Conservation (phyloP, 2,113 vertebrate genomes). For the Romanogobio albipinnatus region DNA sequence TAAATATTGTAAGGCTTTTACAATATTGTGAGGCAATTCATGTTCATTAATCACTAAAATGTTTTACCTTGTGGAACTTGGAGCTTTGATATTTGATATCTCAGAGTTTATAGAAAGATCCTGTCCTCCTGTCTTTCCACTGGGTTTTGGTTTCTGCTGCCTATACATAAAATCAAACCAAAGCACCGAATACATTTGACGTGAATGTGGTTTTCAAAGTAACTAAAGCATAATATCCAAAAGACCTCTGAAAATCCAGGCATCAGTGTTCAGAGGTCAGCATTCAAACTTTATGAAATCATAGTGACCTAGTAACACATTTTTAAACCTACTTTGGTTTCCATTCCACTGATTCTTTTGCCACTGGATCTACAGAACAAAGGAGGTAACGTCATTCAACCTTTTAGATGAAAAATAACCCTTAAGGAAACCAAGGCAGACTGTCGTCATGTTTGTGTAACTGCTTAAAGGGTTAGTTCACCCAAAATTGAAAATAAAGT, state of each 20-base stretch:
- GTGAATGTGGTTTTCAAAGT: neutral
- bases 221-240: neutral
- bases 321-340: slow-evolving; percentile 45
- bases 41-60: neutral
- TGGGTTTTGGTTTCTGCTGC: slow-evolving; percentile 3
- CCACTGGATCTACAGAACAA: slow-evolving; percentile 36
- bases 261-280: neutral
- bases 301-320: neutral
- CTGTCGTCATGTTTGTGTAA: neutral
- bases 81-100: neutral
- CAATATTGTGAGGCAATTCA: neutral
- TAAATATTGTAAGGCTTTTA: neutral
- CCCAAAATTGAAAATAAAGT: too few species aligned
- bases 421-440: neutral
- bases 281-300: neutral
- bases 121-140: neutral
- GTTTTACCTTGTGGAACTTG: neutral
- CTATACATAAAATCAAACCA: slow-evolving; percentile 21
- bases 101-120: neutral
- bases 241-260: neutral
- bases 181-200: neutral
- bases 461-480: too few species aligned
- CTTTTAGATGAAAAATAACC: neutral
- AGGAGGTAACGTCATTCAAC: neutral
- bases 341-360: slow-evolving; percentile 34